Evolutionary conservation across 2,888 invertebrate genomes (phyloP), one percentile per base, ranked within the genome.

Genomic region (Thereva nobilitata): DNA sequence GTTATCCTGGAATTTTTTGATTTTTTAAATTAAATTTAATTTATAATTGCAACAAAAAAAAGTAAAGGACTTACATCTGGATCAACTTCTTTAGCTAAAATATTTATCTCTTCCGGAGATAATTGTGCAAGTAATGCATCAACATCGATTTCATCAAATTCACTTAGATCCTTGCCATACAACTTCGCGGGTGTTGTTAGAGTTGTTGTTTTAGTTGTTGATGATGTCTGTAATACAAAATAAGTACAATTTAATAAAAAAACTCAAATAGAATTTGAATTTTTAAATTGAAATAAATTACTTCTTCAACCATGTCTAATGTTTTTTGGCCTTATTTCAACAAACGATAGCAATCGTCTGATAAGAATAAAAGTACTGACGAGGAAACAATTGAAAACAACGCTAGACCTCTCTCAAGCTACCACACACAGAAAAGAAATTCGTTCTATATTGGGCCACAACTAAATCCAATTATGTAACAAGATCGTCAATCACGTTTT

Each of bases 21-120:
- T 57, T 42, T 57, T 3, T 7, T n/a, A n/a, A 35, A 0, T 35
- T 44, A 44, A 23, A 23, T 12, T 23, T 12, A n/a, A n/a, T 41
- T 42, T 57, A 10, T 8, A 23, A 23, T 2, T 23, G 1, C 23
- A 23, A 23, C n/a, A 23, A 23, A 23, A 59, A 61, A 35, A 76
- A 34, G 42, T 35, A 23, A n/a, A 6, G 12, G 54, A 89, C 93
- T 93, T 84, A 97, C 97, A 86, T 99, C 99, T 72, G 99, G 99
- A 85, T 99, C 99, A 74, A 97, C 97, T 86, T 99, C 97, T 84
- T 95, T 95, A 76, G 97, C 96, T 76, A 99, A 86, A 82, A 97
- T 93, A 77, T 94, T 95, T 73, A 99, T 90, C 85, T 99, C 98
- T 80, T 97, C 97, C 59, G 93, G 89, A 68, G 95, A 91, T 72